Evolutionary conservation across 2,113 vertebrate species (phyloP).

Genomic region (Oplegnathus fasciatus): DNA sequence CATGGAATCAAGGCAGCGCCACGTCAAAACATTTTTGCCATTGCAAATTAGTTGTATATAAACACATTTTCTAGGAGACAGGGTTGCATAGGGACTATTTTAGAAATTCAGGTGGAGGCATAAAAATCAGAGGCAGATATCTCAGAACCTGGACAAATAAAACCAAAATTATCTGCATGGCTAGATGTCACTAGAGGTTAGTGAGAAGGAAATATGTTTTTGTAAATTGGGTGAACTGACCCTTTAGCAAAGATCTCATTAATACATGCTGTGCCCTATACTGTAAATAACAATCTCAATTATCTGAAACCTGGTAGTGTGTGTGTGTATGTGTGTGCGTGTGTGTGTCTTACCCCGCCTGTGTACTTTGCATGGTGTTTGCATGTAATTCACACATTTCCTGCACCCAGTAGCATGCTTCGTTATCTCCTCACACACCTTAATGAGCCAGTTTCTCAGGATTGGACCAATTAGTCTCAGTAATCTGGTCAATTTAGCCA

Average conservation of each 20-base stretch:
- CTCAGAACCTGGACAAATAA: not conserved
- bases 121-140: not conserved
- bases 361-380: conserved; percentile 15
- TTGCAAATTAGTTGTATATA: not conserved
- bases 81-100: not conserved
- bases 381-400: conserved; percentile 17
- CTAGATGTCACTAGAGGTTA: not conserved
- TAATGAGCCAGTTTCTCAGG: conserved; percentile 66
- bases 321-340: conserved; percentile 7
- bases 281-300: conserved; percentile 23
- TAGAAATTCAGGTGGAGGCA: not conserved
- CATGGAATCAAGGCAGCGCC: not conserved
- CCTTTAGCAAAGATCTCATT: conserved; percentile 17
- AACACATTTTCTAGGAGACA: not conserved
- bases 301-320: conserved; percentile 22
- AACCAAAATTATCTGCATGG: not conserved
- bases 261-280: conserved; percentile 7
- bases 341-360: conserved; percentile 22
- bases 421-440: conserved; percentile 59
- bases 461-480: conserved; percentile 75
- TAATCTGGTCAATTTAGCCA: conserved; percentile 75
- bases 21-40: not conserved
- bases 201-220: conserved; percentile 11
- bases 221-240: conserved; percentile 12
- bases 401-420: conserved; percentile 34